Base-by-base conservation (phyloP, 2,797 vertebrate species). In the Falco cherrug region DNA sequence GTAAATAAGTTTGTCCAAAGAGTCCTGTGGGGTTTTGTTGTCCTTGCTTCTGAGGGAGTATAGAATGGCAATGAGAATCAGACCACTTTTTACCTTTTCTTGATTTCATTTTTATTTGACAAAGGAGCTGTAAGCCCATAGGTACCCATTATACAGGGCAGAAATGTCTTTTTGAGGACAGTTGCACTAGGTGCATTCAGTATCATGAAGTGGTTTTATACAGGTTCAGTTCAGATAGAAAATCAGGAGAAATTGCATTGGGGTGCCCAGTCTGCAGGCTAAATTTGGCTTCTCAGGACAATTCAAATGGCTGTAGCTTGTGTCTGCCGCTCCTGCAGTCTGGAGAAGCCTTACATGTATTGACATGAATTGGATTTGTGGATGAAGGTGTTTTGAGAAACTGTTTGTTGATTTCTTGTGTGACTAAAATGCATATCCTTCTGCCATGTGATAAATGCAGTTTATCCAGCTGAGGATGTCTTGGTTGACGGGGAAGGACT, bases 251-350 rank as follows among this genome's bases (percentile, higher is more conserved):
- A 37, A 33, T 8, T 19, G 26, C 39, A 2, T 6, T 59, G 33
- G 11, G 28, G 8, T 61, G 37, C 39, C 26, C 17, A 15, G 0
- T 75, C 45, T 86, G 69, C 1, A 8, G 45, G 33, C 22, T 81
- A 1, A 48, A 17, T 16, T 41, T 0, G 45, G 19, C n/a, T 81
- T 37, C 37, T 65, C 8, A 0, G 50, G 39, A 6, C 19, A 43
- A 6, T 47, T 59, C 21, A 25, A 2, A 9, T 57, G 24, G 10
- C 47, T 57, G 18, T 24, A 48, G 60, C 35, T 81, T 71, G 28
- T 48, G 39, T 83, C 61, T 90, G 39, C 35, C 6, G 2, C 8
- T 50, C 6, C 29, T 54, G 29, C 39, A 29, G 24, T 28, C 35
- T 3, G 4, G 45, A 50, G 60, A 76, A n/a, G 56, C 39, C 35